Evolutionary conservation across 2,113 vertebrate species (phyloP).

Genomic region (Daubentonia madagascariensis): DNA sequence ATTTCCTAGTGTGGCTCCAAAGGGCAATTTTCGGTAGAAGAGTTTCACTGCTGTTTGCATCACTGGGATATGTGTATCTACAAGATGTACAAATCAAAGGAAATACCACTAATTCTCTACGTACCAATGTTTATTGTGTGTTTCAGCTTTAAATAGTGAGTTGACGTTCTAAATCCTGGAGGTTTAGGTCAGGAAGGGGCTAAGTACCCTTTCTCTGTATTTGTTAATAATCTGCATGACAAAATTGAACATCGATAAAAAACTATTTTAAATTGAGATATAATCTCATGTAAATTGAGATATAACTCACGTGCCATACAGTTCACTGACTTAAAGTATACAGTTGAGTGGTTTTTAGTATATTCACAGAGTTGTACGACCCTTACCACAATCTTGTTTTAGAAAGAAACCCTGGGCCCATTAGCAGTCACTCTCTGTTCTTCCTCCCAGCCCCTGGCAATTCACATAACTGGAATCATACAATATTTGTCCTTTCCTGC

Average conservation of each 20-base stretch:
- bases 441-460: background rate
- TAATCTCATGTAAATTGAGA: background rate
- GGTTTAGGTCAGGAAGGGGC: too few relatives aligned
- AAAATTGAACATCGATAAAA: background rate
- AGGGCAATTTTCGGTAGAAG: background rate
- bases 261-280: too few relatives aligned
- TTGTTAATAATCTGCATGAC: background rate
- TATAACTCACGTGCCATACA: background rate
- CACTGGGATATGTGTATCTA: rapidly evolving
- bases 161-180: background rate
- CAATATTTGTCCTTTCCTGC: background rate
- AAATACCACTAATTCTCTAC: background rate
- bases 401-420: background rate
- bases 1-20: background rate
- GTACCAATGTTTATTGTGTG: too few relatives aligned
- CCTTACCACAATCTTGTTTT: background rate
- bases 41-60: background rate
- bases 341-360: too few relatives aligned
- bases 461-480: too few relatives aligned
- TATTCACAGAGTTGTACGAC: too few relatives aligned
- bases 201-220: too few relatives aligned
- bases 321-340: background rate
- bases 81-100: rapidly evolving
- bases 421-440: background rate
- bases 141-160: background rate